These are phyloP conservation scores for Adelges cooleyi DNA, from an alignment of 1,140 invertebrate species.

Conservation along the genomic window DNA sequence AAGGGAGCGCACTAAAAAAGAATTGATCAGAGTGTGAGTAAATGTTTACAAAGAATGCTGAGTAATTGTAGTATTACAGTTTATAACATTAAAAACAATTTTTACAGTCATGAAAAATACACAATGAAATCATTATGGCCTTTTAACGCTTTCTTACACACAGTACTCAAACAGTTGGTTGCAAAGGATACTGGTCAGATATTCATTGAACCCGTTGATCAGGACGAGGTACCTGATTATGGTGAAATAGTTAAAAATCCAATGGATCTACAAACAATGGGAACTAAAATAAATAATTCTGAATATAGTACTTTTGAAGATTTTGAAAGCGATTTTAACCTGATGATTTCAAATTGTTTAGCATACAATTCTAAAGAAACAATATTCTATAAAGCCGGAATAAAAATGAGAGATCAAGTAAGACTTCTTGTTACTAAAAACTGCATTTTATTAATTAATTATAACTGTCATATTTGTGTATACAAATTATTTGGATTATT, in stretches of 20 bases:
- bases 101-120: slow-evolving; percentile 57
- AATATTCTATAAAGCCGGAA: slow-evolving; percentile 66
- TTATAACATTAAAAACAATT: neutral
- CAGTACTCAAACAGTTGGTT: slow-evolving; percentile 62
- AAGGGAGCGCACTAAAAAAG: slow-evolving; percentile 85
- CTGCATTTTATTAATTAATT: too few relatives aligned
- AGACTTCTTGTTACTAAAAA: too few relatives aligned
- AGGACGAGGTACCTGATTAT: slow-evolving; percentile 85
- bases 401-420: slow-evolving; percentile 74
- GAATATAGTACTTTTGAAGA: slow-evolving; percentile 55
- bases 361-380: slow-evolving; percentile 92
- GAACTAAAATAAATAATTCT: slow-evolving; percentile 45
- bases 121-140: slow-evolving; percentile 70
- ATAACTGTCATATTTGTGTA: too few relatives aligned
- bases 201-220: slow-evolving; percentile 85
- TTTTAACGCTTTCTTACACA: slow-evolving; percentile 60
- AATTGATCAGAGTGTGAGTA: slow-evolving; percentile 60
- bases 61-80: neutral
- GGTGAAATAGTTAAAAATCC: slow-evolving; percentile 81
- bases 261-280: slow-evolving; percentile 94
- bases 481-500: too few relatives aligned
- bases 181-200: slow-evolving; percentile 74
- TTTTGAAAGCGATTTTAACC: slow-evolving; percentile 78
- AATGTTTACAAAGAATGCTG: neutral
- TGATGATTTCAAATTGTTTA: slow-evolving; percentile 91